A percentile compares a stretch with the other conserved stretches of the same genome.
Conservation (phyloP, 2,797 vertebrate species). For the Liparis tanakae region DNA sequence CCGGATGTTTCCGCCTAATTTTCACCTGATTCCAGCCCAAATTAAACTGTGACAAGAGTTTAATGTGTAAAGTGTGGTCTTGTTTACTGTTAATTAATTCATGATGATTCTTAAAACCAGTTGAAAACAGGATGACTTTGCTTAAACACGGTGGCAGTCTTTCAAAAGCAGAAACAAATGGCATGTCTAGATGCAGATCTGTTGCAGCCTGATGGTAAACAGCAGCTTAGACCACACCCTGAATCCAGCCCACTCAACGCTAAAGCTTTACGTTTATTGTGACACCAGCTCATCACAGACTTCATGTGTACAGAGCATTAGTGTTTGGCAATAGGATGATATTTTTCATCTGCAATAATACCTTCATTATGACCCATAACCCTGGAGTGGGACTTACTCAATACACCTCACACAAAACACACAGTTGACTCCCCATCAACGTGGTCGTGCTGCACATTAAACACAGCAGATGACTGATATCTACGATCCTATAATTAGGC, state of each 20-base stretch:
- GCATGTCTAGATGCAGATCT: not conserved
- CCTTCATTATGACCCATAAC: not conserved
- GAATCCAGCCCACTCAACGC: not conserved
- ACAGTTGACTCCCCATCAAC: not conserved
- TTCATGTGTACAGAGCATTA: not conserved
- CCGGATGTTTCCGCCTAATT: not conserved
- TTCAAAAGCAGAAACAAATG: constrained; percentile 2
- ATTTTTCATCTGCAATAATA: not conserved
- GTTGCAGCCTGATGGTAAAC: not conserved
- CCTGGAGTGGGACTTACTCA: not conserved
- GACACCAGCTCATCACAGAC: constrained; percentile 9
- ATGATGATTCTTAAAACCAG: not conserved
- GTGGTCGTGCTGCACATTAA: not conserved
- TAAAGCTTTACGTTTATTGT: constrained; percentile 16
- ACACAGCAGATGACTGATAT: not conserved
- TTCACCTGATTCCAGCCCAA: not conserved
- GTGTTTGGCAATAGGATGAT: not conserved
- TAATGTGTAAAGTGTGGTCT: too few species aligned
- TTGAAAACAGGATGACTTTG: not conserved
- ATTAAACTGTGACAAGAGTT: not conserved
- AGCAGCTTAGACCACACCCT: constrained; percentile 2
- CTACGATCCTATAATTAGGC: too few species aligned
- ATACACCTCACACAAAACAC: not conserved
- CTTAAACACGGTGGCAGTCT: not conserved
- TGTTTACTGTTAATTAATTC: not conserved